Evolutionary conservation across 2,888 invertebrate genomes (phyloP), one percentile per base, ranked within the genome.

Genomic region (Cetonia aurata): DNA sequence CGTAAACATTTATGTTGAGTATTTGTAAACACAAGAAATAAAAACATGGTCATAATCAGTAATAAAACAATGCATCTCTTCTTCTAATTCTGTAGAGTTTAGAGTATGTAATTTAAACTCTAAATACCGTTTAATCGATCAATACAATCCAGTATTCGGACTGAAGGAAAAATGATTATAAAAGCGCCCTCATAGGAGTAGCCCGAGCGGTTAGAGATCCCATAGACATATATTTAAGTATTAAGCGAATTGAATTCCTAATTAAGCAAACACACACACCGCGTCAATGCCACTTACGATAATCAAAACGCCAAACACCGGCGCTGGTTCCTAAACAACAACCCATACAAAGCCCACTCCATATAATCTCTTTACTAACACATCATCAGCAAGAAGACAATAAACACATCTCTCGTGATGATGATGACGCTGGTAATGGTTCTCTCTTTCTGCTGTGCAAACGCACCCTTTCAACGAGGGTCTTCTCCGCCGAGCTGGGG

Each of bases 361-460:
- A 73, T 73, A 74, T 77, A 77, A 77, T 77, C 77, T 76, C 75
- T 77, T 77, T 76, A 75, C 75, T 76, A 75, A 75, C 78, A 78
- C 79, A 78, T 77, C 82, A 80, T 80, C 80, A 80, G 79, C 80
- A 80, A 79, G 80, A 81, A 82, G 81, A 81, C 80, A 82, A 82
- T 80, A 80, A 80, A 80, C 79, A 79, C 77, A 77, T 79, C 80
- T 37, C 37, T 78, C 79, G 73, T 76, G 78, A 77, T 80, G 79
- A 80, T 80, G 80, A 75, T 78, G 72, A 57, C 42, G 57, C 48
- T 53, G 69, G 19, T 57, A 57, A 69, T 60, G 62, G 44, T 56
- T 55, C 55, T 55, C 67, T 57, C 67, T 68, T 56, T 62, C 60
- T 53, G 46, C 10, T 37, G 37, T 37, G 10, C 33, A 62, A 52